Percentiles rank a stretch among this genome's conserved stretches.
Conservation (phyloP, 2,888 invertebrate genomes). For the Gnatocerus cornutus region DNA sequence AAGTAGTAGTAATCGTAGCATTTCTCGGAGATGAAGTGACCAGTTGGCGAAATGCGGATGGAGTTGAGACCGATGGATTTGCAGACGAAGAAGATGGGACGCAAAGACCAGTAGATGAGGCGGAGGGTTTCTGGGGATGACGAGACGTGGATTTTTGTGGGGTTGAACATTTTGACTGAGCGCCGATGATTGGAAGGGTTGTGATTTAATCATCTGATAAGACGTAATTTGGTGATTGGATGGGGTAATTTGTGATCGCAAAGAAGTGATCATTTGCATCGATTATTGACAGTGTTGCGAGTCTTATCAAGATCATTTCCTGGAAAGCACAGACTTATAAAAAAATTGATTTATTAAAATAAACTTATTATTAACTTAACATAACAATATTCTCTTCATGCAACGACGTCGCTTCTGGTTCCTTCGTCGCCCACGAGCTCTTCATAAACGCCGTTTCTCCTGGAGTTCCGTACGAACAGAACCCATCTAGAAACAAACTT, state of each 20-base stretch:
- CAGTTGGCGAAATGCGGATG: conserved; percentile 22
- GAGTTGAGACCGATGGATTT: conserved; percentile 47
- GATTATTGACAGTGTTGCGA: no score
- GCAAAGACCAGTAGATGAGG: conserved; percentile 45
- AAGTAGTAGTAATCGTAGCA: conserved; percentile 52
- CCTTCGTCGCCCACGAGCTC: no score
- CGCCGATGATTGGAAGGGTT: neutral
- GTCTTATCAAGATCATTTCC: no score
- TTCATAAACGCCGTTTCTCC: no score
- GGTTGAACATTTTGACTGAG: conserved; percentile 6
- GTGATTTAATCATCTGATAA: conserved; percentile 25
- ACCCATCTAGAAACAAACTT: no score
- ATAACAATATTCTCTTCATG: no score
- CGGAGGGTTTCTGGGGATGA: conserved; percentile 12
- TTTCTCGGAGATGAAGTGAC: conserved; percentile 24
- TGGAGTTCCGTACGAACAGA: no score
- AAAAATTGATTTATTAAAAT: no score
- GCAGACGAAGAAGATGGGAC: conserved; percentile 48
- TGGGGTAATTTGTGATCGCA: neutral
- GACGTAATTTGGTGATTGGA: neutral
- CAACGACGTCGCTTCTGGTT: no score
- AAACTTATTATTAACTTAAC: no score
- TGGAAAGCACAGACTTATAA: no score
- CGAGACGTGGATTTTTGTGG: neutral
- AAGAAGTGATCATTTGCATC: neutral